A percentile compares a stretch with the other conserved stretches of the same genome.
phyloP scores from a whole-genome alignment of 2,113 vertebrate species.

The Calyptommatus sinebrachiatus region DNA sequence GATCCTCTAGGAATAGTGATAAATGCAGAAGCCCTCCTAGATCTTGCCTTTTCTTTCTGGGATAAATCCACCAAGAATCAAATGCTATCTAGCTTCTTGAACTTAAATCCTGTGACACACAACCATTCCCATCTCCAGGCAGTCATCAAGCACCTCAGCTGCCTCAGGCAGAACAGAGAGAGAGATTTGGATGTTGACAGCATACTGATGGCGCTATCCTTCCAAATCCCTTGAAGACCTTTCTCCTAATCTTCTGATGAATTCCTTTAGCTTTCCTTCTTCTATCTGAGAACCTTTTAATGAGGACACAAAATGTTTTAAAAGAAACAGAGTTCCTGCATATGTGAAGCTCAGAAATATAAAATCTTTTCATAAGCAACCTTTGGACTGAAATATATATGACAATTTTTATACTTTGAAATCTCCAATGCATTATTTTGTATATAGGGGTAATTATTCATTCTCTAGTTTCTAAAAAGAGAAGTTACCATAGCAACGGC shows the following conservation, averaged over 20 bases:
- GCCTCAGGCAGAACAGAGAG: too few species aligned
- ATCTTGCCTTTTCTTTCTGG: too few species aligned
- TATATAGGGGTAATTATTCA: conserved; percentile 52
- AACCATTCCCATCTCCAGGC: too few species aligned
- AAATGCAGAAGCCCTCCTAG: too few species aligned
- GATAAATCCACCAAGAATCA: too few species aligned
- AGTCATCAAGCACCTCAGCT: too few species aligned
- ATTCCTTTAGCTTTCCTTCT: not conserved
- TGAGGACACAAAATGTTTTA: not conserved
- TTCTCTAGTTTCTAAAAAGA: conserved; percentile 43
- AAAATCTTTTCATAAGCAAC: not conserved
- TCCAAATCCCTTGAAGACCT: not conserved
- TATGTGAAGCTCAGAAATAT: not conserved
- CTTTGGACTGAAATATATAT: not conserved
- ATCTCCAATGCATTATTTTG: conserved; percentile 29
- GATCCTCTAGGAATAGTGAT: too few species aligned
- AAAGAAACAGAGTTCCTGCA: conserved; percentile 2
- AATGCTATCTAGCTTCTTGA: too few species aligned
- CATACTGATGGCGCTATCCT: too few species aligned
- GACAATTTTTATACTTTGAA: conserved; percentile 25
- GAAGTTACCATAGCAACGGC: conserved; percentile 62
- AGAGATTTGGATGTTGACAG: too few species aligned
- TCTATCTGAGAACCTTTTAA: not conserved
- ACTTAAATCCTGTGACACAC: too few species aligned
- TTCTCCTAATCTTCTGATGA: too few species aligned